These are phyloP conservation scores for Hypsibius dujardini DNA, from an alignment of 1,140 invertebrate genomes.

Conservation along the genomic window DNA sequence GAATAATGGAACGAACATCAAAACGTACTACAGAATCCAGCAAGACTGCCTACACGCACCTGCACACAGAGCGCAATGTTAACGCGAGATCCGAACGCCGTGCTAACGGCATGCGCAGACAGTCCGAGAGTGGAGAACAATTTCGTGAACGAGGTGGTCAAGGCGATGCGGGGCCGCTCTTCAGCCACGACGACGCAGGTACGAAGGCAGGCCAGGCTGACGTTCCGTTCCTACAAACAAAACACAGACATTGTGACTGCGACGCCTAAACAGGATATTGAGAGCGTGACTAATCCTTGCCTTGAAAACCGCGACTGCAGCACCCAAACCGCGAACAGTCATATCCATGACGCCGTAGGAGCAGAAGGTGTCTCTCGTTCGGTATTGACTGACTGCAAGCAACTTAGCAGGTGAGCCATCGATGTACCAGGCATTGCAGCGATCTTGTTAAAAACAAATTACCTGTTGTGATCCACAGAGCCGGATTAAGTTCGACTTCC, in stretches of 20 bases:
- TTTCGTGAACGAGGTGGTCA: conserved; percentile 91
- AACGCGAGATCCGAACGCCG: conserved; percentile 94
- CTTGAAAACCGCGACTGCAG: conserved; percentile 73
- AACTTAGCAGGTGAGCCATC: no score
- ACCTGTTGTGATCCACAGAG: conserved; percentile 60
- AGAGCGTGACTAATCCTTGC: conserved; percentile 24
- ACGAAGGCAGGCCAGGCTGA: conserved; percentile 78
- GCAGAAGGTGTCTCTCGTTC: conserved; percentile 90
- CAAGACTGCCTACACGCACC: no score
- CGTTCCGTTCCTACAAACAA: conserved; percentile 49
- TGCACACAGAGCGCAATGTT: conserved; percentile 97
- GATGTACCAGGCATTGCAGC: no score
- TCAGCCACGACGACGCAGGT: conserved; percentile 97
- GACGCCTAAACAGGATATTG: conserved; percentile 18
- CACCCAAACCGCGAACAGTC: conserved; percentile 85
- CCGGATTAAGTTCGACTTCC: conserved; percentile 91
- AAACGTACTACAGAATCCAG: no score
- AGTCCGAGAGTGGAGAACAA: conserved; percentile 85
- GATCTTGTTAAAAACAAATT: no score
- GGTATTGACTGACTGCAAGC: conserved; percentile 78
- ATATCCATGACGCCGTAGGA: conserved; percentile 96
- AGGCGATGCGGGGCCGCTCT: conserved; percentile 79
- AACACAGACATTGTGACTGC: conserved; percentile 25
- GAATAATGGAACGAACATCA: no score
- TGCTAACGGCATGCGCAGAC: conserved; percentile 82